Evolutionary conservation across 2,888 invertebrate genomes (phyloP).

Genomic region (Eristalis arbustorum): DNA sequence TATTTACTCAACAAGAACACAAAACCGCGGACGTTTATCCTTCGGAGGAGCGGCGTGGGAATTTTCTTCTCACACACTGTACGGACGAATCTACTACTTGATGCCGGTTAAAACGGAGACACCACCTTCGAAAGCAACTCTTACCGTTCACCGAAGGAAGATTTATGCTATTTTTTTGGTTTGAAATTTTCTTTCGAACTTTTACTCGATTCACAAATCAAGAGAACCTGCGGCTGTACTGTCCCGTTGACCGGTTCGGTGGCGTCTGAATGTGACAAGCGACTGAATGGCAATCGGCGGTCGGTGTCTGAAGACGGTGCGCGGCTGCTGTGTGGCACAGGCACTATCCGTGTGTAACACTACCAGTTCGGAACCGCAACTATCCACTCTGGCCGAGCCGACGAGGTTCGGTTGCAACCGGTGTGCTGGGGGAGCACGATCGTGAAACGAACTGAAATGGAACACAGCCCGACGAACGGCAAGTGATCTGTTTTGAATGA

Average conservation of each 20-base stretch:
- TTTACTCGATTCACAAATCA: background rate
- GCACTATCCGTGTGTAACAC: constrained; percentile 20
- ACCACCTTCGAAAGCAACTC: background rate
- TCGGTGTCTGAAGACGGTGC: constrained; percentile 26
- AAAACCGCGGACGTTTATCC: background rate
- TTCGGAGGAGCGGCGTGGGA: background rate
- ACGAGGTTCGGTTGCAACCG: constrained; percentile 60
- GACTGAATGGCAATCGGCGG: constrained; percentile 33
- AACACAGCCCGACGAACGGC: constrained; percentile 11
- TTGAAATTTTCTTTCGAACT: background rate
- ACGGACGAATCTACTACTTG: background rate
- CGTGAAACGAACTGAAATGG: constrained; percentile 45
- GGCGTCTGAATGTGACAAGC: constrained; percentile 41
- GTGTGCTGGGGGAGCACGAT: constrained; percentile 18
- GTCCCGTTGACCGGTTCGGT: constrained; percentile 48
- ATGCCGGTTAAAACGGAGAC: background rate
- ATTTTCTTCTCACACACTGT: background rate
- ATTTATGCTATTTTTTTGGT: background rate
- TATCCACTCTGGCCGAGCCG: constrained; percentile 47
- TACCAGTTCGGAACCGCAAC: constrained; percentile 24
- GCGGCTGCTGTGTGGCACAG: constrained; percentile 9
- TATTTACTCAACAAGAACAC: background rate
- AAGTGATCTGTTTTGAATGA: background rate
- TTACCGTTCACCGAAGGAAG: background rate
- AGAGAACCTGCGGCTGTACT: constrained; percentile 20